Evolutionary conservation across 1,140 invertebrate genomes (phyloP).

Genomic region (Drosophila nannoptera): DNA sequence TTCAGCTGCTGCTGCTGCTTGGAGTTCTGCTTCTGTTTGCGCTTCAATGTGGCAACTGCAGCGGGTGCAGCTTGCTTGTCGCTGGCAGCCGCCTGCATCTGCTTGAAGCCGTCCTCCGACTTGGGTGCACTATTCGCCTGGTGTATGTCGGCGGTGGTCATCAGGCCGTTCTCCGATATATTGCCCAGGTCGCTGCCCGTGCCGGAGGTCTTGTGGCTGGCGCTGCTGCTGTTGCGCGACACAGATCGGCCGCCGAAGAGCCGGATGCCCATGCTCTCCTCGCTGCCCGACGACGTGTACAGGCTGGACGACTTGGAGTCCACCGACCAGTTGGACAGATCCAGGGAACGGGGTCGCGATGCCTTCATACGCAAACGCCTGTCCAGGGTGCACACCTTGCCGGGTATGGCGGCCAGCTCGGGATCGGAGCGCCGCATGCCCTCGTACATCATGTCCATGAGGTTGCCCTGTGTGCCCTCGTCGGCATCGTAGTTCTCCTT

Average conservation of each 20-base stretch:
- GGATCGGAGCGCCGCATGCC: slow-evolving; percentile 88
- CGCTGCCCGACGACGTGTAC: slow-evolving; percentile 89
- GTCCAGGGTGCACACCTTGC: slow-evolving; percentile 89
- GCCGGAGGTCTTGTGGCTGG: slow-evolving; percentile 82
- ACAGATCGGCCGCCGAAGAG: slow-evolving; percentile 80
- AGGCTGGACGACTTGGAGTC: slow-evolving; percentile 90
- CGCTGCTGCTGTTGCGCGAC: slow-evolving; percentile 86
- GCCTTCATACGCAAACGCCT: slow-evolving; percentile 88
- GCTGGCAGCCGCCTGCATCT: slow-evolving; percentile 32
- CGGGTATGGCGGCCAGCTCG: slow-evolving; percentile 89
- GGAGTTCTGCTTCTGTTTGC: slow-evolving; percentile 70
- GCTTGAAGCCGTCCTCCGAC: slow-evolving; percentile 48
- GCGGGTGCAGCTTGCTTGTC: slow-evolving; percentile 54
- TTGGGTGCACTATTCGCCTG: slow-evolving; percentile 48
- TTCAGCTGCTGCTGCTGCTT: slow-evolving; percentile 66
- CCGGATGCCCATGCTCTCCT: slow-evolving; percentile 87
- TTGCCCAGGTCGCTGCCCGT: slow-evolving; percentile 80
- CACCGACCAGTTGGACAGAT: slow-evolving; percentile 92
- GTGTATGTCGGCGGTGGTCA: slow-evolving; percentile 71
- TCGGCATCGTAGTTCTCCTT: slow-evolving; percentile 90
- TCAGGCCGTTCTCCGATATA: slow-evolving; percentile 76
- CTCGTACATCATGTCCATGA: slow-evolving; percentile 86
- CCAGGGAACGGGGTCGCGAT: slow-evolving; percentile 87
- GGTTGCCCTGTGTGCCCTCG: slow-evolving; percentile 83
- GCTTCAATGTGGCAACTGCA: slow-evolving; percentile 70